Evolutionary conservation across 2,797 vertebrate species (phyloP).

Genomic region (Diplodus sargus): DNA sequence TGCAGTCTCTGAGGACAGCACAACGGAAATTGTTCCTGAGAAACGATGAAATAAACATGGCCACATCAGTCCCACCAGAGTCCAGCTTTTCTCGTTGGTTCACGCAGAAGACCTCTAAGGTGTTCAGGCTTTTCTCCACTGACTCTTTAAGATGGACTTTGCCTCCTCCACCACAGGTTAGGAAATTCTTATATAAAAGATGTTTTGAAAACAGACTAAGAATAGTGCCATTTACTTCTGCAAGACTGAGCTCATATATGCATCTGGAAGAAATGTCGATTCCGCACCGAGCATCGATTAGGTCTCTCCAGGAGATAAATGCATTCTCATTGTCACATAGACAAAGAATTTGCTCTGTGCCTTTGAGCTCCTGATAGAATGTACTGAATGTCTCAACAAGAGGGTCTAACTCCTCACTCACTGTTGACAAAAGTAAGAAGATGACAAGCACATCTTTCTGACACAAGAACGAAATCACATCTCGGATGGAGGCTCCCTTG

Average conservation of each 20-base stretch:
- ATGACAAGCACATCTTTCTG: conserved; percentile 74
- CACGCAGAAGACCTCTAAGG: conserved; percentile 72
- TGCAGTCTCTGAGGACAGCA: conserved; percentile 84
- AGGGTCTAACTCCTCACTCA: conserved; percentile 76
- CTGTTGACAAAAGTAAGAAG: conserved; percentile 78
- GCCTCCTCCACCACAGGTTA: conserved; percentile 66
- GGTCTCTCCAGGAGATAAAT: conserved; percentile 74
- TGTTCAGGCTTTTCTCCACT: conserved; percentile 58
- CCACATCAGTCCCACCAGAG: conserved; percentile 88
- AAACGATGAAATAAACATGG: conserved; percentile 88
- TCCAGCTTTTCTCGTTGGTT: conserved; percentile 83
- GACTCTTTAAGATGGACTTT: conserved; percentile 73
- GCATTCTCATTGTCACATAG: conserved; percentile 74
- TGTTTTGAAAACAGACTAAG: conserved; percentile 74
- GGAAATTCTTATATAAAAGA: conserved; percentile 71
- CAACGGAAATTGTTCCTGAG: conserved; percentile 73
- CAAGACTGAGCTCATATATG: conserved; percentile 77
- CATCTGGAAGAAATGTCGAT: conserved; percentile 68
- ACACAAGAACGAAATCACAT: conserved; percentile 81
- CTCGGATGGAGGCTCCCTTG: conserved; percentile 74
- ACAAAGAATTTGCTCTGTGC: conserved; percentile 76
- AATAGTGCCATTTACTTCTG: conserved; percentile 79
- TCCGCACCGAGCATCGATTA: conserved; percentile 58
- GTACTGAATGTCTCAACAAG: conserved; percentile 78
- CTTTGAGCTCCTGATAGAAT: conserved; percentile 76